Evolutionary conservation across 2,113 vertebrate genomes (phyloP), one percentile per base, ranked within the genome.

Genomic region (Apeltes quadracus): DNA sequence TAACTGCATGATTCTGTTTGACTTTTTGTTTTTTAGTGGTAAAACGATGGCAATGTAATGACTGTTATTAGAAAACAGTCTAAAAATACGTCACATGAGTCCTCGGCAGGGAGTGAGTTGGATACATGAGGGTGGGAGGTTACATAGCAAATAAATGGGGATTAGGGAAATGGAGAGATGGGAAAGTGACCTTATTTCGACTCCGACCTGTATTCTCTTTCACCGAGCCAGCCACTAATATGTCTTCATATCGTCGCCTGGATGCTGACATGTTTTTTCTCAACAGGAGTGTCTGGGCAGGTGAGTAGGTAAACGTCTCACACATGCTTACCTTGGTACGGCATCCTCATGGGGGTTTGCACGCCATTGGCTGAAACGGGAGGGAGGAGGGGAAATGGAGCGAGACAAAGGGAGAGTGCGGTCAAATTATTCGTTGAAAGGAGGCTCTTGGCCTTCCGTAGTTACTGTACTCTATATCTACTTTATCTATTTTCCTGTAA

Each of bases 401-500:
- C 53, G 63, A 78, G 61, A 81, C 77, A 81, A 41, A 66, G 54
- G 74, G 69, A 76, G 53, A 76, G 73, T 59, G 73, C 68, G 62
- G 78, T 85, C 54, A 88, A 87, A 89, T 90, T 77, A 91, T 93
- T 92, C 91, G 85, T 86, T 92, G 89, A 91, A 88, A 91, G 88
- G 84, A 82, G 80, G 34, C 82, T 91, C 76, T 91, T 91, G 87
- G 88, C 85, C 79, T 81, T 89, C 78, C 72, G 84, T 82, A 78
- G 76, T 83, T 80, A 76, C 83, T 79, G 73, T 72, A 53, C 81
- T 86, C 75, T 78, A 82, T 89, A 90, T 91, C 86, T 89, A 89
- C 85, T 89, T 76, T 83, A 91, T 92, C 82, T 84, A 82, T 92
- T 89, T 92, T 90, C 90, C 88, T 92, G 91, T 91, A 92, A 92